Conservation (phyloP, 2,888 invertebrate species). For the Melanargia galathea region DNA sequence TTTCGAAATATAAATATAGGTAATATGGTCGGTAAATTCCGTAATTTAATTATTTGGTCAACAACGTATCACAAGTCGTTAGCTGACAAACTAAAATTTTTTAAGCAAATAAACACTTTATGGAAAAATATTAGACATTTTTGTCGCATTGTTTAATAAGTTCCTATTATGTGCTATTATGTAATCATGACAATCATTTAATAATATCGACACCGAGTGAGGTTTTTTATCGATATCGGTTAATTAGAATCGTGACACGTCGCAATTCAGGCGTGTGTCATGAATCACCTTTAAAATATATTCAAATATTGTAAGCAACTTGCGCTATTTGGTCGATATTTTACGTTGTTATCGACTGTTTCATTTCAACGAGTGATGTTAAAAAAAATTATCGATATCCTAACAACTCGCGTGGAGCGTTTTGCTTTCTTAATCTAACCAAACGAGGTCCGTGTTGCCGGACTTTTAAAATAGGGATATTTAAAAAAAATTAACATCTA, state of each 20-base stretch:
- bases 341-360: slow-evolving; percentile 6
- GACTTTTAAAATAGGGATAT: too few species aligned
- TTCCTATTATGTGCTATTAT: neutral
- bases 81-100: too few species aligned
- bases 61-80: too few species aligned
- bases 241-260: slow-evolving; percentile 22
- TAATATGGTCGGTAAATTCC: too few species aligned
- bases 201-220: slow-evolving; percentile 4
- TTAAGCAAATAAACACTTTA: too few species aligned
- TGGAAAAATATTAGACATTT: too few species aligned
- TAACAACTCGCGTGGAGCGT: too few species aligned
- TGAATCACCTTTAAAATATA: slow-evolving; percentile 17
- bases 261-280: neutral
- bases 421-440: too few species aligned
- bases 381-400: neutral
- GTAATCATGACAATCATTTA: slow-evolving; percentile 6
- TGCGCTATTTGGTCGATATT: slow-evolving; percentile 22
- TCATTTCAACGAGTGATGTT: neutral
- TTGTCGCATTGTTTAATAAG: neutral
- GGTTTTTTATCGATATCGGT: slow-evolving; percentile 16
- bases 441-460: too few species aligned
- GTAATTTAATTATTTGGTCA: too few species aligned
- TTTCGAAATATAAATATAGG: too few species aligned
- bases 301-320: slow-evolving; percentile 6
- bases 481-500: too few species aligned